Evolutionary conservation across 2,113 vertebrate genomes (phyloP), one percentile per base, ranked within the genome.

Genomic region (Leptosomus discolor): DNA sequence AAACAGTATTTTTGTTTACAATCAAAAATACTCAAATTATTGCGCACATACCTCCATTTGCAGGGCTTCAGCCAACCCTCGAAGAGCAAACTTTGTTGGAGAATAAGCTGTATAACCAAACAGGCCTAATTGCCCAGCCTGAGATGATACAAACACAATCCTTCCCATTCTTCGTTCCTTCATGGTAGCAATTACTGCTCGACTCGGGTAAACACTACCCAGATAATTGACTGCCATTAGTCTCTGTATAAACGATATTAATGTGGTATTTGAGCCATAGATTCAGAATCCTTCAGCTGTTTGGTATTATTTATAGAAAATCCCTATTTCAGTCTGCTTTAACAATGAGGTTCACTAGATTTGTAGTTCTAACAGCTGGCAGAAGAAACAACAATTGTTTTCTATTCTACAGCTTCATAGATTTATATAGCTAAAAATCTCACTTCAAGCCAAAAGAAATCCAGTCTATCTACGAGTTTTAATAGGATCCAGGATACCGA

Each of bases 221-320:
- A 99, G 98, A 97, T 99, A 99, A 98, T 99, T 99, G 91, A 99
- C 96, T 84, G 99, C 99, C 99, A 99, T 99, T 80, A 99, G 88
- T 92, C 98, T 99, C 99, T 99, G 97, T 51, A 78, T 34, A 94
- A 91, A 95, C 0, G 5, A 93, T 4, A 96, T 45, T 30, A 70
- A 83, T 34, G 36, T 2, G 15, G 41, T 73, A 61, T 60, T 46
- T 61, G 11, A 95, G 77, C 24, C 63, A 84, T 14, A 71, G 39
- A 88, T n/a, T 53, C 36, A 29, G 37, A 87, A 70, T 36, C 30
- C 24, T 50, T 68, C 46, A 70, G 32, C 50, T 57, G 21, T 27
- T 79, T 32, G 22, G 8, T 41, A 41, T 65, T 50, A 70, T 45
- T 82, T 69, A 63, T 71, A 2, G 67, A 22, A 15, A 21, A 20